Base-by-base conservation (phyloP, 2,797 vertebrate species). In the Epinephelus awoara region DNA sequence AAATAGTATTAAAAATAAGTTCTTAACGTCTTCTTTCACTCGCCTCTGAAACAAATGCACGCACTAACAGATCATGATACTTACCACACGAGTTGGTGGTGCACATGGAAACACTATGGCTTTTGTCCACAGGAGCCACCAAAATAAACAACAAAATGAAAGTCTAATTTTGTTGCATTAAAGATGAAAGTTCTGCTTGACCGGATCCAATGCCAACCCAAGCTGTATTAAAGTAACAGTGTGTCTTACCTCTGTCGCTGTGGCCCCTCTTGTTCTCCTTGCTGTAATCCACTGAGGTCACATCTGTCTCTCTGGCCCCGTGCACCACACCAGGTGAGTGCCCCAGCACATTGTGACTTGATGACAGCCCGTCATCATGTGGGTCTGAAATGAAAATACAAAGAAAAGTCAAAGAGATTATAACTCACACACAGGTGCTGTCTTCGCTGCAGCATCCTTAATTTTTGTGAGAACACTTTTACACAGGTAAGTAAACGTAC, bases 201-300 rank as follows among this genome's bases (percentile, higher is more conserved):
- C 54, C 23, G 42, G 23, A 42, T 25, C n/a, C 23, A 40, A 52
- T 5, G 17, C 64, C 42, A 18, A 83, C 2, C 6, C 1, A 29
- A 5, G 18, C 55, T 8, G 18, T 0, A 40, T 15, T 47, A 56
- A 47, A n/a, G 49, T 9, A 57, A 47, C 12, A 8, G 14, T 52
- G 38, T 13, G 11, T 42, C 69, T 76, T 59, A 98, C 98, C 97
- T 97, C 97, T 98, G 83, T 98, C 97, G 91, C 92, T 82, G 88
- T 97, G 97, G 82, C 95, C 95, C 93, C 97, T 96, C 95, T 97
- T 98, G 65, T 95, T 93, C 67, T 98, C 97, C 82, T 98, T 98
- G 72, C 96, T 86, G 84, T 91, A 96, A 73, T 98, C 97, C 75
- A 97, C 96, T 75, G 96, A 95, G 84, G 97, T 95, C 89, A 96